Base-by-base conservation (phyloP, 2,888 invertebrate species). In the Acleris holmiana region DNA sequence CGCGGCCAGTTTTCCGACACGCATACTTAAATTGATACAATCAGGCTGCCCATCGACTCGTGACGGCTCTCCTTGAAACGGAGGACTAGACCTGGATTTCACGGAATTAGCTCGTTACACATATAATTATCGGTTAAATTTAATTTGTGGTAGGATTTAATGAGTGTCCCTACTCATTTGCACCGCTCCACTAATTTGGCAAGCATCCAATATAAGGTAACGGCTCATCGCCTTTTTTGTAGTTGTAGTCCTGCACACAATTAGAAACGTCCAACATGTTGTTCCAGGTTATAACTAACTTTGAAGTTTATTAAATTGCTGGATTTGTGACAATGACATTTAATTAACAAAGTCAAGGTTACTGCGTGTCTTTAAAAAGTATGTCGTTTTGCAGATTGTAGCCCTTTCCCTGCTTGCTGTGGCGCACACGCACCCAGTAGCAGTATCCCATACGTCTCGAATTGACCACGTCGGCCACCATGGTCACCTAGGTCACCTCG, bases 181-280 rank as follows among this genome's bases (percentile, higher is more conserved):
- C 64, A 63, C 68, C 68, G 68, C 69, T 68, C 69, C 71, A 70
- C 70, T 68, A 67, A 73, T 72, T 73, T 67, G 68, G 70, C 71
- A 71, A 58, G 67, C 57, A 64, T 60, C 70, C 55, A 74, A 82
- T 84, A 85, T 77, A 85, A 84, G 70, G 72, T 66, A 70, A 74
- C 69, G 68, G 61, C 59, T 66, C 56, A 56, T 61, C 50, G 50
- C 59, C 25, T 66, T 62, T 61, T 55, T 67, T 71, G 77, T 76
- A 86, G 82, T 85, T 79, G 76, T 76, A 79, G 74, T 79, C 78
- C 75, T 82, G 77, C 78, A 74, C 69, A 79, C 77, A 74, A 76
- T 76, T 74, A 73, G 77, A 74, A 71, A 73, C 71, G 70, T 71
- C 68, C 75, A 80, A 77, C 68, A 86, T 86, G 86, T 82, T 80